Conservation (phyloP, 1,140 invertebrate species). For the Drosophila funebris region DNA sequence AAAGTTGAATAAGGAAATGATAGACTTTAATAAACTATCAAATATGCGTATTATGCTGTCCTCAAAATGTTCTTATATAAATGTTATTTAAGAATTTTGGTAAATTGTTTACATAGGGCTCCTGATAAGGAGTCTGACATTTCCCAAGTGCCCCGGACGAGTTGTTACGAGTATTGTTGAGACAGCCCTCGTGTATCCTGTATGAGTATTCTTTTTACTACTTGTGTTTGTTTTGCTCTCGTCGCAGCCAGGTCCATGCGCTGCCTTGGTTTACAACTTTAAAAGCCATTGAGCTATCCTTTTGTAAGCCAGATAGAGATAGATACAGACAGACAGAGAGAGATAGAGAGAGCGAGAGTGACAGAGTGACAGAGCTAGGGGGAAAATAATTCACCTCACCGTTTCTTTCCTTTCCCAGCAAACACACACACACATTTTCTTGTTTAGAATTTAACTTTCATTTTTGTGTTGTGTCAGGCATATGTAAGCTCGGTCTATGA, state of each 20-base stretch:
- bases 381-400: not conserved
- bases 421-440: constrained; percentile 30
- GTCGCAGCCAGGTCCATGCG: constrained; percentile 32
- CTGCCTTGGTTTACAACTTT: constrained; percentile 54
- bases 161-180: constrained; percentile 26
- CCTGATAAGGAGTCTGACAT: not conserved
- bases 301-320: constrained; percentile 64
- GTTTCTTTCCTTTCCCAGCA: constrained; percentile 19
- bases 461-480: constrained; percentile 68
- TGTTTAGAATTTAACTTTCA: constrained; percentile 53
- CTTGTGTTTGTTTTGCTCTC: constrained; percentile 73
- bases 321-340: not conserved
- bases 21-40: constrained; percentile 9
- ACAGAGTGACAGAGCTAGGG: not conserved
- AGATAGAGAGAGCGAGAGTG: not conserved
- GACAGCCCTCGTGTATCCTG: constrained; percentile 53
- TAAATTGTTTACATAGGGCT: not conserved
- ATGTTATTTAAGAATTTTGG: constrained; percentile 6
- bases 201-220: constrained; percentile 51
- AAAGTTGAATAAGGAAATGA: not conserved
- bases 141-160: constrained; percentile 1
- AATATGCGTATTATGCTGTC: not conserved
- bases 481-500: constrained; percentile 53
- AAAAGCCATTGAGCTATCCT: constrained; percentile 66
- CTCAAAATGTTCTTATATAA: constrained; percentile 5